Conservation (phyloP, 2,888 invertebrate genomes). For the Tyria jacobaeae region DNA sequence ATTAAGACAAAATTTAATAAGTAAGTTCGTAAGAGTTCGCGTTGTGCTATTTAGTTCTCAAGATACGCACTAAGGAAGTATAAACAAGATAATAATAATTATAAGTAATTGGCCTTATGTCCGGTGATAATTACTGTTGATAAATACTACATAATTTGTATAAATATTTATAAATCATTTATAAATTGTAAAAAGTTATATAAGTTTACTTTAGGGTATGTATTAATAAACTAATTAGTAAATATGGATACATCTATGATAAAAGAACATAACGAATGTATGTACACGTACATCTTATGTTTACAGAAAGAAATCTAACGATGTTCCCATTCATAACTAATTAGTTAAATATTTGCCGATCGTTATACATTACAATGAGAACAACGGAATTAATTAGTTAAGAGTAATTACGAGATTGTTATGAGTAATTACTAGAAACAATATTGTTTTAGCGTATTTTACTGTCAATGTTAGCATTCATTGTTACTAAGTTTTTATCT, state of each 20-base stretch:
- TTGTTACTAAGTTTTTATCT: too few relatives aligned
- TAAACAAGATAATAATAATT: not conserved
- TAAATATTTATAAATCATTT: too few relatives aligned
- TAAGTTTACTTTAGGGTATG: too few relatives aligned
- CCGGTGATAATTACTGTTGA: not conserved
- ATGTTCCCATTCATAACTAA: not conserved
- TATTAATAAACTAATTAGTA: too few relatives aligned
- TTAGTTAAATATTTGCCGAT: constrained; percentile 1
- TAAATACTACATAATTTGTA: too few relatives aligned
- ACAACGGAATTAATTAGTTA: constrained; percentile 2
- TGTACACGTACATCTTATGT: too few relatives aligned
- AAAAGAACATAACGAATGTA: too few relatives aligned
- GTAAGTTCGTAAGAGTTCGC: not conserved
- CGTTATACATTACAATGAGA: not conserved
- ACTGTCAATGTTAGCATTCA: not conserved
- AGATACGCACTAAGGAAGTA: not conserved
- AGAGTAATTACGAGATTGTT: not conserved
- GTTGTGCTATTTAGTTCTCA: not conserved
- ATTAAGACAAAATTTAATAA: not conserved
- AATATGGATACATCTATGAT: too few relatives aligned
- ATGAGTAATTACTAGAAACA: not conserved
- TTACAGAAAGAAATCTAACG: too few relatives aligned
- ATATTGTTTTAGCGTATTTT: not conserved
- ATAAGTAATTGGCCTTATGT: not conserved
- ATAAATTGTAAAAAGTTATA: too few relatives aligned